Conservation (phyloP, 2,888 invertebrate species). For the Rhingia rostrata region DNA sequence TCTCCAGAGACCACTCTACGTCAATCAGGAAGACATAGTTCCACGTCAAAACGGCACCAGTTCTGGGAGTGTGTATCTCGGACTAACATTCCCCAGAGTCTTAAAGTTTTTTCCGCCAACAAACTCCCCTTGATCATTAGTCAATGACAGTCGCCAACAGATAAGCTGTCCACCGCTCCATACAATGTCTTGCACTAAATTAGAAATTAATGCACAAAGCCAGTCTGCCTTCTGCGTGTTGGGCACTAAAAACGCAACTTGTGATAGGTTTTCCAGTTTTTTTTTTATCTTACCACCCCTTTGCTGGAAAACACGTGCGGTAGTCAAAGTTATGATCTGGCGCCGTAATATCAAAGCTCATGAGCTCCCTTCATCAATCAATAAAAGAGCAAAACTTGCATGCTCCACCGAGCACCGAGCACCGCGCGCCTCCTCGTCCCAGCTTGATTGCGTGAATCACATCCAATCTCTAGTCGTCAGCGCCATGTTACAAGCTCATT, state of each 20-base stretch:
- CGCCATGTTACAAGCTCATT: conserved; percentile 29
- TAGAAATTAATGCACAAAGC: conserved; percentile 5
- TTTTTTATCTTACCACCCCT: conserved; percentile 11
- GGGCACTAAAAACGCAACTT: neutral
- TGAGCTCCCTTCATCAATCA: conserved; percentile 4
- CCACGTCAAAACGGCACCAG: too few species aligned
- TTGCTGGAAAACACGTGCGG: conserved; percentile 24
- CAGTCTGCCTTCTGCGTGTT: neutral
- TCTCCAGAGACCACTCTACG: too few species aligned
- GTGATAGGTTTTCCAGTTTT: neutral
- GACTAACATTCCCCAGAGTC: neutral
- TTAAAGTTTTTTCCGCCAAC: neutral
- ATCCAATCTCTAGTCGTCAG: neutral
- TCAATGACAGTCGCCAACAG: neutral
- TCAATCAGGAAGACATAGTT: too few species aligned
- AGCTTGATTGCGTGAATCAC: conserved; percentile 3
- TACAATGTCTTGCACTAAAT: neutral
- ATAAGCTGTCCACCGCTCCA: conserved; percentile 1
- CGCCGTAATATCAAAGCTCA: conserved; percentile 5
- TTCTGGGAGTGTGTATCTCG: too few species aligned
- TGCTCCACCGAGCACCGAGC: neutral
- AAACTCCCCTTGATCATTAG: neutral
- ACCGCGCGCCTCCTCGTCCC: neutral
- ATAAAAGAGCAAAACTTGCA: conserved; percentile 1
- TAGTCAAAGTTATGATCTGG: conserved; percentile 30